phyloP scores from a whole-genome alignment of 2,113 vertebrate genomes.

The Cervus canadensis region DNA sequence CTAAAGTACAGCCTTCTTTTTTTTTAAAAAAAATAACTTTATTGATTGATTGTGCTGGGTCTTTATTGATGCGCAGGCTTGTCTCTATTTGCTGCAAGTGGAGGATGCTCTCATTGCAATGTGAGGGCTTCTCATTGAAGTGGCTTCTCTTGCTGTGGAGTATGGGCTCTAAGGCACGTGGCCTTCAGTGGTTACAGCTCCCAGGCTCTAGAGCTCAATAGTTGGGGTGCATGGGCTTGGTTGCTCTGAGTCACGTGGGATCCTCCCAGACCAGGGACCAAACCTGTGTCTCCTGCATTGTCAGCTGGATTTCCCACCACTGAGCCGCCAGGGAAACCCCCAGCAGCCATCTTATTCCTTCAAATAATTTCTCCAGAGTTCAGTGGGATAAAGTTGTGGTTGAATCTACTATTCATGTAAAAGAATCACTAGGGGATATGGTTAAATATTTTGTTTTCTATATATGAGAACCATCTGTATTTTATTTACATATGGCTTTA shows the following conservation, averaged over 20 bases:
- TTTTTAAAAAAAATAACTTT: background rate
- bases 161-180: background rate
- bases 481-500: conserved; percentile 26
- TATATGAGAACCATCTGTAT: background rate
- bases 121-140: background rate
- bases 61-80: accelerated
- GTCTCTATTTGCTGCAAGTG: background rate
- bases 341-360: background rate
- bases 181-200: background rate
- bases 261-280: background rate
- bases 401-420: background rate
- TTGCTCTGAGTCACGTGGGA: background rate
- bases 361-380: background rate
- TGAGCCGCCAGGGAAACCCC: background rate
- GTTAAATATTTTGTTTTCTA: background rate
- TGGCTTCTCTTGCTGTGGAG: background rate
- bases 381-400: background rate
- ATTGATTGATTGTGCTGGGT: background rate
- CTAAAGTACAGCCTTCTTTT: background rate
- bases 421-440: background rate
- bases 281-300: background rate
- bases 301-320: background rate
- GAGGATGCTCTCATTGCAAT: background rate
- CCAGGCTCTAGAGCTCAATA: background rate
- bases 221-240: background rate